Percentiles rank a stretch among this genome's conserved stretches.
These are phyloP conservation scores for Agelastica alni DNA, from an alignment of 2,888 invertebrate species.

Conservation along the genomic window DNA sequence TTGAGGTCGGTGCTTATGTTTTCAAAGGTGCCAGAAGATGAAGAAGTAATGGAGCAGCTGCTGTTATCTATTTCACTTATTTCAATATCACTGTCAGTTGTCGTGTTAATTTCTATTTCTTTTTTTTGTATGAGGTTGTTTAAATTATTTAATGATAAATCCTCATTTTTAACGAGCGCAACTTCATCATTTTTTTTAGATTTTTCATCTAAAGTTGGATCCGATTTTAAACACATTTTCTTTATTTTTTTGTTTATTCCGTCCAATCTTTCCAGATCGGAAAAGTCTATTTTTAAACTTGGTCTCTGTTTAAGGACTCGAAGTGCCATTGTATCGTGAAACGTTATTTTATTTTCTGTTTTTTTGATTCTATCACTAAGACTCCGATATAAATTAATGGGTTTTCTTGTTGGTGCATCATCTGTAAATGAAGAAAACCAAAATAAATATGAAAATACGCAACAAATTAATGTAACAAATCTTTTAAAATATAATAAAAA, in stretches of 20 bases:
- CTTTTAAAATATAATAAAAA: too few relatives aligned
- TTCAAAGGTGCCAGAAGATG: neutral
- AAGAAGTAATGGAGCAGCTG: neutral
- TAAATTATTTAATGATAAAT: neutral
- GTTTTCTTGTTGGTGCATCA: conserved; percentile 2
- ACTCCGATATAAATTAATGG: conserved; percentile 49
- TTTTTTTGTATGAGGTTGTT: neutral
- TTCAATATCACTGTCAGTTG: neutral
- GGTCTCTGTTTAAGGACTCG: conserved; percentile 66
- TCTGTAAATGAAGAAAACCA: too few relatives aligned
- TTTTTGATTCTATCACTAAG: conserved; percentile 54
- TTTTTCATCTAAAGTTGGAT: too few relatives aligned
- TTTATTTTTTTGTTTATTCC: conserved; percentile 43
- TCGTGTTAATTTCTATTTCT: conserved; percentile 1
- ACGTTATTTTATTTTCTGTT: conserved; percentile 60
- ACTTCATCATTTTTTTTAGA: neutral
- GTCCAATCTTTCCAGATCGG: conserved; percentile 49
- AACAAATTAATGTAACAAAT: too few relatives aligned
- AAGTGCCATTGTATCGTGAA: conserved; percentile 84
- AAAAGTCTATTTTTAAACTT: conserved; percentile 67
- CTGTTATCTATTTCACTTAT: neutral
- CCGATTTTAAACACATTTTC: conserved; percentile 53
- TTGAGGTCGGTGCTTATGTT: neutral
- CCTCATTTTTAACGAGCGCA: neutral
- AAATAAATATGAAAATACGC: too few relatives aligned